phyloP scores from a whole-genome alignment of 2,113 vertebrate species.

The Eolophus roseicapilla region DNA sequence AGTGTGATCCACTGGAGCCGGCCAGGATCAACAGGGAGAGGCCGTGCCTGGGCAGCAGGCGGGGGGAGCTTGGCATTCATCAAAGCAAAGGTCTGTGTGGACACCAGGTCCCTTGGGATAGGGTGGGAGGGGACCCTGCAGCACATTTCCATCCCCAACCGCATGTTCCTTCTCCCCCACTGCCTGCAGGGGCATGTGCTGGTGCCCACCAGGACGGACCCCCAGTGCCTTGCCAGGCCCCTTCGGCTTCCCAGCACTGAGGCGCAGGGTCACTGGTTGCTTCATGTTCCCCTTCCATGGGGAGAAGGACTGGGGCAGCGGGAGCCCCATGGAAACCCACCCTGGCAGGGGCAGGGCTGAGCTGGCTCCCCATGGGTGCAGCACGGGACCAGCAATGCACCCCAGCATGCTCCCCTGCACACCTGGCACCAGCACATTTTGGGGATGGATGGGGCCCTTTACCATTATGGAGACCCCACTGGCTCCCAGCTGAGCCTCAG shows the following conservation, averaged over 20 bases:
- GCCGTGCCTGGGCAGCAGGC: not conserved
- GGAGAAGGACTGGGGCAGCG: not conserved
- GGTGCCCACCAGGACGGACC: not conserved
- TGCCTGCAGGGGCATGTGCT: not conserved
- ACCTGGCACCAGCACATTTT: fast-evolving
- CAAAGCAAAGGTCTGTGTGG: not conserved
- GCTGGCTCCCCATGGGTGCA: not conserved
- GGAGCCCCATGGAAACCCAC: not conserved
- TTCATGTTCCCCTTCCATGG: not conserved
- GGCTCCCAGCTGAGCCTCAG: not conserved
- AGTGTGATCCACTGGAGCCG: not conserved
- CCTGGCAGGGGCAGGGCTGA: not conserved
- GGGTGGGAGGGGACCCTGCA: fast-evolving
- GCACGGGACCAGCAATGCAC: not conserved
- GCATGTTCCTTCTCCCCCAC: fast-evolving
- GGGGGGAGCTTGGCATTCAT: not conserved
- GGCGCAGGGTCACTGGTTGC: not conserved
- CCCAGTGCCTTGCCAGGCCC: not conserved
- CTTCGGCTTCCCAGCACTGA: not conserved
- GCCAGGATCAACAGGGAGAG: not conserved
- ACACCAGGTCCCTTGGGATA: not conserved
- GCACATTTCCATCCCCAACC: not conserved
- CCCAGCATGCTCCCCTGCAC: not conserved
- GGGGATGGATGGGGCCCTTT: not conserved
- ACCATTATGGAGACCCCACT: too few relatives aligned